phyloP scores from a whole-genome alignment of 2,113 vertebrate species.

The Corapipo altera region DNA sequence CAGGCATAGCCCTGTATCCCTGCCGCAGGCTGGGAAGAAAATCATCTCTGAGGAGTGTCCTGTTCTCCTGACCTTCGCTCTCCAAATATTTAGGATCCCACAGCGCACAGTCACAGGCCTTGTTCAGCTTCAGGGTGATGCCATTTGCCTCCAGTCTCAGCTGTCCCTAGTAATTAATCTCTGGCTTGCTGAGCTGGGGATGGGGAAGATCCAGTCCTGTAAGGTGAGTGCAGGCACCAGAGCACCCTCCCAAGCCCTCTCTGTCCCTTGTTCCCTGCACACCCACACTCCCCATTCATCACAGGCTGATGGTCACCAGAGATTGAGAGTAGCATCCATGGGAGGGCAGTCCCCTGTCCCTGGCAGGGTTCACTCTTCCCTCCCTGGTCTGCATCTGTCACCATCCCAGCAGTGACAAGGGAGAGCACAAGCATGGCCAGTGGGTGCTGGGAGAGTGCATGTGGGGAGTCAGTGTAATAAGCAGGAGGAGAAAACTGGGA shows the following conservation, averaged over 20 bases:
- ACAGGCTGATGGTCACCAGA: neutral
- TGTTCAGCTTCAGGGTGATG: slow-evolving; percentile 43
- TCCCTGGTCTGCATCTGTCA: neutral
- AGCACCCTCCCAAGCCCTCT: neutral
- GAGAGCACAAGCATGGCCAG: neutral
- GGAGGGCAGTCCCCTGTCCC: neutral
- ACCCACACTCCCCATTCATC: fast-evolving
- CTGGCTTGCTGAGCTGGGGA: neutral
- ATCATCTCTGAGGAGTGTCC: slow-evolving; percentile 32
- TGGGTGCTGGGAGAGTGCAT: fast-evolving
- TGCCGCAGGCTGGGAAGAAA: neutral
- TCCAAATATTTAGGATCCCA: slow-evolving; percentile 74
- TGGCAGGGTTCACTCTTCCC: neutral
- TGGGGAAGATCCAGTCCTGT: neutral
- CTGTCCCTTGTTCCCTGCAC: neutral
- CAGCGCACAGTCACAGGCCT: slow-evolving; percentile 51
- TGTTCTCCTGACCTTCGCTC: slow-evolving; percentile 72
- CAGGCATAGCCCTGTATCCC: slow-evolving; percentile 7
- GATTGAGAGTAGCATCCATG: neutral
- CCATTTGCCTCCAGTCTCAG: slow-evolving; percentile 70
- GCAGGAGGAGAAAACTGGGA: neutral
- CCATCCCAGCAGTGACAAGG: neutral
- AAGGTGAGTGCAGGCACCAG: neutral
- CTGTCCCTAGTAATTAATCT: slow-evolving; percentile 74
- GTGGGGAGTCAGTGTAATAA: neutral